phyloP scores from a whole-genome alignment of 2,888 invertebrate genomes.

The Physocephala rufipes region DNA sequence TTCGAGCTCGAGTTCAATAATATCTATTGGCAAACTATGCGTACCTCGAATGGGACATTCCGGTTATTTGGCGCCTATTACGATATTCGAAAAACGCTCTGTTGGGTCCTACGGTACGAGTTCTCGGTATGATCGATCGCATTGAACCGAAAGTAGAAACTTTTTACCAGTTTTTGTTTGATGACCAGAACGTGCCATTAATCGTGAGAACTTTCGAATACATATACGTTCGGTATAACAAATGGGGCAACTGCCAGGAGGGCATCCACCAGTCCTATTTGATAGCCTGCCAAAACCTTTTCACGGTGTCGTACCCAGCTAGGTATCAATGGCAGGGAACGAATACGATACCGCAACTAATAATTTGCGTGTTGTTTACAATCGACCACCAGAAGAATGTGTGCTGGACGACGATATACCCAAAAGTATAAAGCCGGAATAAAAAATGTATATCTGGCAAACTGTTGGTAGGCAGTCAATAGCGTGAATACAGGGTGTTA shows the following conservation, averaged over 20 bases:
- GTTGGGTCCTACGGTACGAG: conserved; percentile 83
- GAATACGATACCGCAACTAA: conserved; percentile 87
- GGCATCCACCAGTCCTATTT: conserved; percentile 91
- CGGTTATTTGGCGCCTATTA: conserved; percentile 91
- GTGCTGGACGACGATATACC: too few species aligned
- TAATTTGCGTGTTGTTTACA: conserved; percentile 83
- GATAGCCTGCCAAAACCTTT: conserved; percentile 83
- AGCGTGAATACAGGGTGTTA: too few species aligned
- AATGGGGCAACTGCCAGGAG: conserved; percentile 94
- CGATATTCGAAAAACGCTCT: conserved; percentile 81
- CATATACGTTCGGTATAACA: conserved; percentile 93
- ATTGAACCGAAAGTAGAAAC: conserved; percentile 85
- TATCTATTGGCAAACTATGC: conserved; percentile 90
- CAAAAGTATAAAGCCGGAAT: too few species aligned
- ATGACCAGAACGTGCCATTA: conserved; percentile 82
- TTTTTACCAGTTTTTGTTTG: conserved; percentile 91
- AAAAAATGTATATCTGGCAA: too few species aligned
- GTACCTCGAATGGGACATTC: conserved; percentile 86
- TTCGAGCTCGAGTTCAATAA: conserved; percentile 94
- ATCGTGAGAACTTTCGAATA: conserved; percentile 86
- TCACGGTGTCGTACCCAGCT: conserved; percentile 78
- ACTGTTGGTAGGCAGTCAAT: too few species aligned
- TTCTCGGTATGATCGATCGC: conserved; percentile 89
- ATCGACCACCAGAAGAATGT: conserved; percentile 73
- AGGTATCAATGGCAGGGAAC: conserved; percentile 85